Evolutionary conservation across 2,797 vertebrate genomes (phyloP), one percentile per base, ranked within the genome.

Genomic region (Labeo calbasu): DNA sequence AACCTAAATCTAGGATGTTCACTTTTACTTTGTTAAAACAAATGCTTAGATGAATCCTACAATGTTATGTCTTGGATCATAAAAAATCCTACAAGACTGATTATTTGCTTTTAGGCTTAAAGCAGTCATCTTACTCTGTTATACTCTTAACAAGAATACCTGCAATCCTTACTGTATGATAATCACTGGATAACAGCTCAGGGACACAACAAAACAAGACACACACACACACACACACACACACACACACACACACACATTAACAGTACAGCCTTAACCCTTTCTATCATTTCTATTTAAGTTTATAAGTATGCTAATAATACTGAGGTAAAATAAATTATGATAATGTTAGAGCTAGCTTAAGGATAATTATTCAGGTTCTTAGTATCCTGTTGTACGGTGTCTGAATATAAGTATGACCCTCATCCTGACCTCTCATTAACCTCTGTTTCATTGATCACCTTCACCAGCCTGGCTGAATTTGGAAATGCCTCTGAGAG

Each of bases 391-490:
- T 15, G 8, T 63, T 43, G 61, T 48, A 4, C 69, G n/a, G 15
- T 55, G 50, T 48, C 19, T 70, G 82, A 59, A 68, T 12, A 77
- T 53, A 83, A 57, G 40, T 72, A 46, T 77, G 57, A 82, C 57
- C 83, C 80, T 28, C 66, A 19, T 59, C 46, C 23, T 80, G 72
- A 86, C 86, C 87, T 84, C 69, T 86, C 71, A 85, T 88, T 88
- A 88, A 88, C 81, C 76, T 68, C 68, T 65, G 69, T 84, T 72
- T 69, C 71, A 89, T 87, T 85, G 88, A 88, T 89, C 79, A 85
- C 69, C 63, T 71, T 86, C 82, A 77, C 48, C 79, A 83, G 88
- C 86, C 85, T 86, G 85, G 65, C 78, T 87, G 88, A 77, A 65
- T 84, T 87, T 68, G 66, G 70, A 86, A 87, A 88, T 83, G 79